These are phyloP conservation scores for Calameuta idolon DNA, from an alignment of 2,888 invertebrate species.

Conservation along the genomic window DNA sequence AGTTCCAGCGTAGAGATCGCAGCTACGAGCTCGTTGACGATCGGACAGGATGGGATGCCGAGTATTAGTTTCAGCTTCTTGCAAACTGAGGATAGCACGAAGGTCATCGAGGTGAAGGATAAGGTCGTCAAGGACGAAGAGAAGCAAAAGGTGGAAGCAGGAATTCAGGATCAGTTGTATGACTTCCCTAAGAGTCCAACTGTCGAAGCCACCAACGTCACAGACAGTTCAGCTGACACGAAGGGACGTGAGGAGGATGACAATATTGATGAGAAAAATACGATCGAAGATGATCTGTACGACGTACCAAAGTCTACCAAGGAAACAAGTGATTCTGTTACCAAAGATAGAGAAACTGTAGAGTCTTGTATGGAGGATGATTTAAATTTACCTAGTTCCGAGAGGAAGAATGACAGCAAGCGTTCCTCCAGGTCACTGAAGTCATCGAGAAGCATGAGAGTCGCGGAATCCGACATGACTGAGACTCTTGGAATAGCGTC, in stretches of 20 bases:
- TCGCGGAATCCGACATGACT: not conserved
- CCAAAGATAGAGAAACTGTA: not conserved
- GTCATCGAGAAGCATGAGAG: slow-evolving; percentile 19
- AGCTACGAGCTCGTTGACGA: slow-evolving; percentile 49
- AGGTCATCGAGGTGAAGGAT: not conserved
- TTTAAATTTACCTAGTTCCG: slow-evolving; percentile 4
- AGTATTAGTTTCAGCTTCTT: slow-evolving; percentile 60
- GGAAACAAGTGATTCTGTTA: slow-evolving; percentile 5
- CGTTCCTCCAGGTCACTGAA: slow-evolving; percentile 21
- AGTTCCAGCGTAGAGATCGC: slow-evolving; percentile 56
- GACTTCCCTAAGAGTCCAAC: slow-evolving; percentile 19
- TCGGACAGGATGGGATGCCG: slow-evolving; percentile 53
- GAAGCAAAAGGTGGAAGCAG: not conserved
- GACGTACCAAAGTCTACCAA: slow-evolving; percentile 44
- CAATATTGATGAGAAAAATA: slow-evolving; percentile 13
- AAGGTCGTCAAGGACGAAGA: slow-evolving; percentile 14
- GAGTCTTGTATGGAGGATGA: not conserved
- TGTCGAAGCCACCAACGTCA: not conserved
- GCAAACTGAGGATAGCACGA: slow-evolving; percentile 10
- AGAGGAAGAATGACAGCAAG: slow-evolving; percentile 1
- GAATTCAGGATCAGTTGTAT: slow-evolving; percentile 14
- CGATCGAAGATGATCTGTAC: slow-evolving; percentile 38
- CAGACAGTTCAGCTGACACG: not conserved
- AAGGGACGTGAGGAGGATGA: slow-evolving; percentile 8
- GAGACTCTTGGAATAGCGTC: slow-evolving; percentile 2